Percentiles rank a stretch among this genome's conserved stretches.
Conservation (phyloP, 1,140 invertebrate species). For the Heliconius hermathena region DNA sequence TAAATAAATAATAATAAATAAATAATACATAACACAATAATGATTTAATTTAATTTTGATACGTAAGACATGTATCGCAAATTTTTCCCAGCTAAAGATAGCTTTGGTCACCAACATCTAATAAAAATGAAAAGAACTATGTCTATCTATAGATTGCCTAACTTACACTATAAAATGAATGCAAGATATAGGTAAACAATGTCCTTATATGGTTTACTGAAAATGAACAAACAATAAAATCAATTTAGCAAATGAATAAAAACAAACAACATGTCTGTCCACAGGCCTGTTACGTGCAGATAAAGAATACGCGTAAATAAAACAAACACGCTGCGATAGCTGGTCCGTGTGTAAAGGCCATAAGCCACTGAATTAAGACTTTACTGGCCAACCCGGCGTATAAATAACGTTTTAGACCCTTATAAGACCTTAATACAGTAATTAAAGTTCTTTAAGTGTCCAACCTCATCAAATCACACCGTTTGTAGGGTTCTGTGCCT, state of each 20-base stretch:
- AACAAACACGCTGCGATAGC: conserved; percentile 16
- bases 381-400: conserved; percentile 24
- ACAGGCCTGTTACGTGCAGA: not conserved
- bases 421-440: conserved; percentile 40
- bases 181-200: no score
- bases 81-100: no score
- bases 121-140: no score
- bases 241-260: not conserved
- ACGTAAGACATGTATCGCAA: no score
- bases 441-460: conserved; percentile 42
- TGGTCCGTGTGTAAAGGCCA: conserved; percentile 27
- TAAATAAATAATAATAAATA: no score
- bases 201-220: not conserved
- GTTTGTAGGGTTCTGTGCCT: conserved; percentile 2
- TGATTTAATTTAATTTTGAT: no score
- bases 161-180: no score
- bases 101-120: no score
- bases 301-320: not conserved
- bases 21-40: no score
- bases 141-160: no score
- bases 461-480: conserved; percentile 38
- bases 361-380: conserved; percentile 38
- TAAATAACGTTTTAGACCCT: conserved; percentile 40
- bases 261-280: not conserved
- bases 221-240: no score